Base-by-base conservation (phyloP, 2,797 vertebrate species). In the Schizothorax lantsangensis region DNA sequence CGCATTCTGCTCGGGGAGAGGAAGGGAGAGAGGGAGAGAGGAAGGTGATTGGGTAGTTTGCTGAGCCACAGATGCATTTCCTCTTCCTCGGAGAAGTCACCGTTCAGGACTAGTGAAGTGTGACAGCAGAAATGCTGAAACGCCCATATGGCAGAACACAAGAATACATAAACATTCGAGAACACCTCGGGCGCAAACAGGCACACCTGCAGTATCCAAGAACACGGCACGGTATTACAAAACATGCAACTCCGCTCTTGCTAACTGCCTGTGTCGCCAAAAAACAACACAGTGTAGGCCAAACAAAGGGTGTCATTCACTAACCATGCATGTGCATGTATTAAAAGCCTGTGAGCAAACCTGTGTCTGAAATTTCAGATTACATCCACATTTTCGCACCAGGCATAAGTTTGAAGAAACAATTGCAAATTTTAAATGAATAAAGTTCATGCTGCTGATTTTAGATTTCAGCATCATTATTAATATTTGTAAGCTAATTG, bases 1-100 rank as follows among this genome's bases (percentile, higher is more conserved):
- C 92, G 57, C 81, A 87, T 88, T 83, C 79, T 75, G 73, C 86
- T 75, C 85, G 47, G 72, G 89, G 89, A 91, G 73, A 88, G 81
- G 69, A 79, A 75, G 86, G 86, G 68, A 89, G 66, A 78, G 59
- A 79, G 23, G 84, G 38, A 81, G 78, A 66, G 74, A 84, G 49
- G 38, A 40, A 66, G 54, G 74, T 64, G 40, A 85, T 36, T 85
- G 80, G 86, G 64, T 85, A 40, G 84, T 45, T 73, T 26, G 59
- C 79, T 81, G 66, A 52, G 78, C 75, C 62, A 30, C 81, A 73
- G 57, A 72, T 86, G 73, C 38, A 73, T 71, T 71, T 68, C 54
- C 36, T 52, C 30, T 52, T 43, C 43, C 78, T 49, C 71, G 1
- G 64, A 77, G 84, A 87, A 72, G 86, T 69, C 84, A 81, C 78